Conservation (phyloP, 2,888 invertebrate species). For the Trachelus tabidus region DNA sequence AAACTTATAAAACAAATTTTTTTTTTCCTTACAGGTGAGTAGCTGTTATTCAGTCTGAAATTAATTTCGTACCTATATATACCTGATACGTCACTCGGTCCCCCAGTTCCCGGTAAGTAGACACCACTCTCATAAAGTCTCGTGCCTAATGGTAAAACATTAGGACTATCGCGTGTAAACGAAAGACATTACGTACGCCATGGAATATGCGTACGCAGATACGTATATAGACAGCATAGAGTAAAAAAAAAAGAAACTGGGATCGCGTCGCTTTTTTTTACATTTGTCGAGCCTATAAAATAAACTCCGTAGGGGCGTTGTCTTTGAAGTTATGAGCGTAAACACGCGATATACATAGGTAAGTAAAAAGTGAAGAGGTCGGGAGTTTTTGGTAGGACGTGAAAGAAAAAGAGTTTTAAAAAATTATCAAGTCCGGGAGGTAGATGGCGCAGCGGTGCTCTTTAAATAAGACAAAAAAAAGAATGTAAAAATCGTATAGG, state of each 20-base stretch:
- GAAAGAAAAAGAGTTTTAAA: neutral
- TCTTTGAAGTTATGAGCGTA: slow-evolving; percentile 59
- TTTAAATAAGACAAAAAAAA: slow-evolving; percentile 5
- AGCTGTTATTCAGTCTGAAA: slow-evolving; percentile 9
- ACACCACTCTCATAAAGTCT: slow-evolving; percentile 33
- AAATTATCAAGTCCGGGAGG: slow-evolving; percentile 9
- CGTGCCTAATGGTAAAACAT: slow-evolving; percentile 31
- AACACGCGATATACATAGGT: slow-evolving; percentile 55
- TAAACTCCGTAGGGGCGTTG: slow-evolving; percentile 21
- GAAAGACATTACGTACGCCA: neutral
- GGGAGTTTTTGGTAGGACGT: slow-evolving; percentile 9
- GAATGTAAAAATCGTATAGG: slow-evolving; percentile 24
- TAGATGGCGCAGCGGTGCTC: slow-evolving; percentile 4
- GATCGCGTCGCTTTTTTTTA: no score
- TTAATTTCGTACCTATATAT: no score
- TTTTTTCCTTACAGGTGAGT: slow-evolving; percentile 54
- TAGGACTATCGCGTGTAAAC: slow-evolving; percentile 26
- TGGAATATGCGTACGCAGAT: no score
- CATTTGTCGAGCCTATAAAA: slow-evolving; percentile 18
- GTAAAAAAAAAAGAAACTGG: no score
- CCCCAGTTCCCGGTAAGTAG: slow-evolving; percentile 21
- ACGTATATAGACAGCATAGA: no score
- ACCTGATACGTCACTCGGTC: no score
- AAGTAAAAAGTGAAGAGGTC: slow-evolving; percentile 18
- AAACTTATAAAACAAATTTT: slow-evolving; percentile 4